Percentiles rank a stretch among this genome's conserved stretches.
phyloP scores from a whole-genome alignment of 2,113 vertebrate species.

The Platysteira castanea region DNA sequence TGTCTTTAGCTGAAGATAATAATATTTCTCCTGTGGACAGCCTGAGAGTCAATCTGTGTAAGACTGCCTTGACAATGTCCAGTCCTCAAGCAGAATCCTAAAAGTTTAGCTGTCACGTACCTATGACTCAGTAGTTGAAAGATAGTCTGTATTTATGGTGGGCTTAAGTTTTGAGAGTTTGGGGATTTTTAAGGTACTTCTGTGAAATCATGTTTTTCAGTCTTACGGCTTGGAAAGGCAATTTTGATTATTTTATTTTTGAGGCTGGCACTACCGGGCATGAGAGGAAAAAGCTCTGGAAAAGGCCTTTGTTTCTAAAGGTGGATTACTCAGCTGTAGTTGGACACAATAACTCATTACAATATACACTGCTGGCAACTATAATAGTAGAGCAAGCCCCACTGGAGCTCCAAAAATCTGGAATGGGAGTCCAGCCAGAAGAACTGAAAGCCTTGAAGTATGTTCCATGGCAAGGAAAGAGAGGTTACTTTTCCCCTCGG shows the following conservation, averaged over 20 bases:
- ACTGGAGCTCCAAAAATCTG: constrained; percentile 12
- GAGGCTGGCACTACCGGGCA: not conserved
- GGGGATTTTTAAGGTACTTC: not conserved
- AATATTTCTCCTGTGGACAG: not conserved
- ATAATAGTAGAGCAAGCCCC: not conserved
- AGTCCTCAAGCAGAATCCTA: not conserved
- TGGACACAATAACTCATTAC: not conserved
- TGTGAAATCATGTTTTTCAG: not conserved
- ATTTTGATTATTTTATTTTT: not conserved
- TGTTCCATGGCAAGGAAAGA: constrained; percentile 52
- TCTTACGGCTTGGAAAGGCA: not conserved
- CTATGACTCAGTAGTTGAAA: not conserved
- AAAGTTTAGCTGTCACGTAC: not conserved
- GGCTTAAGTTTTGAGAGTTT: not conserved
- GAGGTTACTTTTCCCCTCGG: constrained; percentile 25
- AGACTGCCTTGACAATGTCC: not conserved
- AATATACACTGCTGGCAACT: not conserved
- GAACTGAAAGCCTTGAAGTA: constrained; percentile 42
- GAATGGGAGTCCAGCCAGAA: constrained; percentile 45
- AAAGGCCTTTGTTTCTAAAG: not conserved
- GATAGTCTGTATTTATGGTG: not conserved
- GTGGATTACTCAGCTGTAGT: not conserved
- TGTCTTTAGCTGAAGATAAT: not conserved
- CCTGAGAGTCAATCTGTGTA: not conserved
- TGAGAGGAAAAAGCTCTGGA: not conserved